A percentile compares a stretch with the other conserved stretches of the same genome.
Evolutionary conservation across 2,113 vertebrate genomes (phyloP).

Genomic region (Haplochromis vanheusdeni): DNA sequence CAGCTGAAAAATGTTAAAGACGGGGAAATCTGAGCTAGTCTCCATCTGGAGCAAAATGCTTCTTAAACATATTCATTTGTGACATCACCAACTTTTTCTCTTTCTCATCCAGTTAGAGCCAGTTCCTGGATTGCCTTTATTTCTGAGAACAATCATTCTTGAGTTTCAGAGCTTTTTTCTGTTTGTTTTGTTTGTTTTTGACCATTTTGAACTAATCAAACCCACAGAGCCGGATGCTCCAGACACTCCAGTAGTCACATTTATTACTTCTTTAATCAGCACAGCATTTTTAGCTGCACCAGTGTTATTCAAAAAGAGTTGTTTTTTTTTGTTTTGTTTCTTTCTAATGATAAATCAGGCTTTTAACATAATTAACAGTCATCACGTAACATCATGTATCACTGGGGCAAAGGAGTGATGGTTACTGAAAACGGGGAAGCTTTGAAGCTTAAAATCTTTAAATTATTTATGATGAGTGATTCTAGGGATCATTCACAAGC

Average conservation of each 20-base stretch:
- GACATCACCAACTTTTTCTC: neutral
- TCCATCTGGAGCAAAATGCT: neutral
- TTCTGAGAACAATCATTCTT: neutral
- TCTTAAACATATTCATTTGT: neutral
- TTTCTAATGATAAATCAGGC: neutral
- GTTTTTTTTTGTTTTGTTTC: neutral
- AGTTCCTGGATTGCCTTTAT: neutral
- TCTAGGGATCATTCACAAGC: neutral
- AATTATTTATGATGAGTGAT: neutral
- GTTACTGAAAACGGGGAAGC: rapidly evolving
- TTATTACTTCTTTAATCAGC: neutral
- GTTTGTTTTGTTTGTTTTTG: neutral
- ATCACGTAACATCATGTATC: neutral
- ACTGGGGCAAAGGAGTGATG: neutral
- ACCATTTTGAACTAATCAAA: neutral
- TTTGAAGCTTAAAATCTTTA: neutral
- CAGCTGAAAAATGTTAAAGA: neutral
- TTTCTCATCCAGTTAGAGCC: neutral
- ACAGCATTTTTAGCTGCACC: neutral
- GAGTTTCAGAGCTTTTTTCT: neutral
- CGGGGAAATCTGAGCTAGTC: too few species aligned
- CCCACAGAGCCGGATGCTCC: neutral
- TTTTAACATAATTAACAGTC: neutral
- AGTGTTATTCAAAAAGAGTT: neutral
- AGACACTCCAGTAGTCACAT: neutral